Percentiles rank a stretch among this genome's conserved stretches.
phyloP scores from a whole-genome alignment of 2,797 vertebrate genomes.

The Falco berigora region DNA sequence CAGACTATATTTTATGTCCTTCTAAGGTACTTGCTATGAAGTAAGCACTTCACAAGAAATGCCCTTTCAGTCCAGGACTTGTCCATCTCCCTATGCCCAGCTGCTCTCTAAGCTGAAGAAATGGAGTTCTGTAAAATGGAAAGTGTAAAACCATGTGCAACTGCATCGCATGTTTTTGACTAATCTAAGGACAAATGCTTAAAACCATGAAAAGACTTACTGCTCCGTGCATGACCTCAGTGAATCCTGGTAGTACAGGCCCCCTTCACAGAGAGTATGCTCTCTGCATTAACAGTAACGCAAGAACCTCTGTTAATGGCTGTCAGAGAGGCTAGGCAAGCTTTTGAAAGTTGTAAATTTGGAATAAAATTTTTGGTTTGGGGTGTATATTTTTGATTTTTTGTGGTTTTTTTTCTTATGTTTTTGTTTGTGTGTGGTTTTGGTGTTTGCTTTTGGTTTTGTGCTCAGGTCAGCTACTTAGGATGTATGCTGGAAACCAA shows the following conservation, averaged over 20 bases:
- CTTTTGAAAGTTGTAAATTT: background rate
- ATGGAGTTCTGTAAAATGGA: background rate
- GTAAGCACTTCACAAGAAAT: background rate
- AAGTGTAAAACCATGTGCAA: background rate
- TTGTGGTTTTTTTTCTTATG: background rate
- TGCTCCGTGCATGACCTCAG: background rate
- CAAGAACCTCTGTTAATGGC: background rate
- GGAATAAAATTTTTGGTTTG: background rate
- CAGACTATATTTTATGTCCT: background rate
- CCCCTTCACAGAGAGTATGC: fast-evolving
- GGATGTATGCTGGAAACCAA: background rate
- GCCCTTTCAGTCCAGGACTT: background rate
- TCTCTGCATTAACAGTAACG: background rate
- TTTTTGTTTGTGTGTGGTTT: too few relatives aligned
- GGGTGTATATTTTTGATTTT: background rate
- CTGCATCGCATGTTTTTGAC: background rate
- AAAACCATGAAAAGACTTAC: background rate
- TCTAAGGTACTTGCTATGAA: background rate
- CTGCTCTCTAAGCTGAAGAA: background rate
- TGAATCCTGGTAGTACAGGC: background rate
- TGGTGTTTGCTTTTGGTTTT: background rate
- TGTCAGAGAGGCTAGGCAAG: background rate
- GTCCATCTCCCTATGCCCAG: background rate
- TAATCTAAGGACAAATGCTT: background rate
- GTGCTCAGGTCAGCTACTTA: background rate